Evolutionary conservation across 2,113 vertebrate species (phyloP).

Genomic region (Oreocharis arfaki): DNA sequence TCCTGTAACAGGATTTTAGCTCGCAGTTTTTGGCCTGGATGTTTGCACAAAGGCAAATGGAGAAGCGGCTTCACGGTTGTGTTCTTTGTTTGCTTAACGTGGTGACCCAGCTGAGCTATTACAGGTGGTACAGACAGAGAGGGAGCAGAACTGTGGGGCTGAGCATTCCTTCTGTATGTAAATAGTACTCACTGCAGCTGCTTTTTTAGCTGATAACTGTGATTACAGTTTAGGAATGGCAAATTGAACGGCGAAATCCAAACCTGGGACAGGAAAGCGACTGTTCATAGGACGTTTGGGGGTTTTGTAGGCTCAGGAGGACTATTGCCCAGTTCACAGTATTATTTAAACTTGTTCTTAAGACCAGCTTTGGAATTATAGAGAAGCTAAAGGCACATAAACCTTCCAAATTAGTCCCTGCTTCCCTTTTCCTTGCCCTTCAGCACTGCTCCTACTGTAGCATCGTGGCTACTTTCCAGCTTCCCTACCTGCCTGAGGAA

Average conservation of each 20-base stretch:
- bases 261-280: not conserved
- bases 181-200: not conserved
- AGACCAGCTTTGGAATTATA: constrained; percentile 25
- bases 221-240: not conserved
- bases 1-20: not conserved
- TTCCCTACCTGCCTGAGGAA: not conserved
- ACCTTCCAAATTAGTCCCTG: constrained; percentile 43
- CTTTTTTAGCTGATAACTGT: not conserved
- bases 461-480: not conserved
- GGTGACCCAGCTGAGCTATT: not conserved
- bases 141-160: not conserved
- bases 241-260: not conserved
- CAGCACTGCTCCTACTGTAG: not conserved
- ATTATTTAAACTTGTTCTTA: constrained; percentile 50
- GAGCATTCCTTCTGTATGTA: not conserved
- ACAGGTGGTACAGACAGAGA: not conserved
- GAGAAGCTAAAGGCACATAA: constrained; percentile 45
- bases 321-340: constrained; percentile 4
- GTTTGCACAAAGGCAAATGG: not conserved
- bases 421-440: constrained; percentile 48
- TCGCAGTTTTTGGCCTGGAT: not conserved
- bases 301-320: not conserved
- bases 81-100: not conserved
- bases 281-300: not conserved
- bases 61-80: not conserved